Conservation (phyloP, 2,113 vertebrate species). For the Pardalotus punctatus region DNA sequence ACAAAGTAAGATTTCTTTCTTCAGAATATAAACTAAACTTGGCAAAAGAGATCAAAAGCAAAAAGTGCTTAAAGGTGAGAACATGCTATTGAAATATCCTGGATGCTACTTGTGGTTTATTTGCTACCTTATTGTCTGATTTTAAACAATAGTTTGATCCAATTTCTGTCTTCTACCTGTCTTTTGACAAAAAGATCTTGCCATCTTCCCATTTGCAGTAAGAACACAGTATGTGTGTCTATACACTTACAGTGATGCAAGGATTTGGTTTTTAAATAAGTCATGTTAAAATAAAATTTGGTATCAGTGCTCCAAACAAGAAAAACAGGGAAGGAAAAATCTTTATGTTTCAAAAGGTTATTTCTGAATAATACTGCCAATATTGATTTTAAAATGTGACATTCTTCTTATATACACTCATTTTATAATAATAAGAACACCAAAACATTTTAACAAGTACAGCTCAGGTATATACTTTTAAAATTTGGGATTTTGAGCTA, state of each 20-base stretch:
- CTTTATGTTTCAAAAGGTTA: neutral
- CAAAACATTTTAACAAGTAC: neutral
- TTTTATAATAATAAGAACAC: neutral
- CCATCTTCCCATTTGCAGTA: neutral
- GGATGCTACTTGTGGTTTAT: neutral
- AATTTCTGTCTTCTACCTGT: neutral
- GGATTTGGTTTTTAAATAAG: neutral
- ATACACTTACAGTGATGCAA: neutral
- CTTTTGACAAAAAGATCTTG: neutral
- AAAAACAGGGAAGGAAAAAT: neutral
- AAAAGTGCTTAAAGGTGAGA: neutral
- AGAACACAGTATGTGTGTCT: neutral
- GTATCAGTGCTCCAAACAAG: neutral
- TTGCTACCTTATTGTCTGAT: neutral
- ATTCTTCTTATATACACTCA: neutral
- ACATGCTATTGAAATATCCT: rapidly evolving
- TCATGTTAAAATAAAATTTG: neutral
- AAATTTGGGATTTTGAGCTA: neutral
- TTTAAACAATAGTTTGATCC: neutral
- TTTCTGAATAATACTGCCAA: neutral
- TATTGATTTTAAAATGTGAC: neutral
- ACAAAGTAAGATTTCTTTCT: neutral
- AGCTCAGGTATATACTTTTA: neutral
- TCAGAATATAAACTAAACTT: neutral
- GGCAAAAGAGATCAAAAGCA: neutral